Base-by-base conservation (phyloP, 2,113 vertebrate species). In the Urocitellus parryii region DNA sequence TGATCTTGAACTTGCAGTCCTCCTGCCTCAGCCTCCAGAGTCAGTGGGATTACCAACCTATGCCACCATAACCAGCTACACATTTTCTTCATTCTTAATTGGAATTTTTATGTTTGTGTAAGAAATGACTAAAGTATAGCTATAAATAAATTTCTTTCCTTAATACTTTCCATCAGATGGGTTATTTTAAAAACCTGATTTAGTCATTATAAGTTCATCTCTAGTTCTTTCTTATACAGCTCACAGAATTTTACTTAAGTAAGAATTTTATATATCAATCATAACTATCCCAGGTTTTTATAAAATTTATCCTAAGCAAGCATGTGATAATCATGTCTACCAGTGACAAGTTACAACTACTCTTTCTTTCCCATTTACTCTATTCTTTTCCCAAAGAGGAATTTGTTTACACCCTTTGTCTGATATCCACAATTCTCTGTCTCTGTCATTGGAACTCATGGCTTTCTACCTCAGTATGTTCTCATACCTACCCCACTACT, bases 141-240 rank as follows among this genome's bases (percentile, higher is more conserved):
- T 93, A 82, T 90, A 94, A 96, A 85, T 97, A 56, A 70, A 87
- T 65, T 58, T 97, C 61, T 96, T 61, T 51, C 56, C 37, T 97
- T 93, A 97, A 14, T 95, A 87, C 77, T 97, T 96, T 96, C 70
- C 74, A 80, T 85, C 78, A 90, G 56, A 34, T 96, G 63, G 61
- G 39, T 56, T 90, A 85, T 56, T 94, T 94, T 80, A 20, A 90
- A 97, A 88, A 51, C 86, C 16, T 24, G 13, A 77, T 68, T 94
- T 84, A 95, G 37, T 91, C 48, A 83, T 89, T 72, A 70, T 2
- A 65, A 61, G 22, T 34, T n/a, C 45, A 78, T 87, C 96, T 92
- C 95, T 97, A 93, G 58, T 34, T 78, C 29, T 12, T 6, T 76
- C 56, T 32, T 42, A 53, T 93, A 51, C 87, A 84, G 4, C 11